Conservation (phyloP, 2,113 vertebrate species). For the Tursiops truncatus region DNA sequence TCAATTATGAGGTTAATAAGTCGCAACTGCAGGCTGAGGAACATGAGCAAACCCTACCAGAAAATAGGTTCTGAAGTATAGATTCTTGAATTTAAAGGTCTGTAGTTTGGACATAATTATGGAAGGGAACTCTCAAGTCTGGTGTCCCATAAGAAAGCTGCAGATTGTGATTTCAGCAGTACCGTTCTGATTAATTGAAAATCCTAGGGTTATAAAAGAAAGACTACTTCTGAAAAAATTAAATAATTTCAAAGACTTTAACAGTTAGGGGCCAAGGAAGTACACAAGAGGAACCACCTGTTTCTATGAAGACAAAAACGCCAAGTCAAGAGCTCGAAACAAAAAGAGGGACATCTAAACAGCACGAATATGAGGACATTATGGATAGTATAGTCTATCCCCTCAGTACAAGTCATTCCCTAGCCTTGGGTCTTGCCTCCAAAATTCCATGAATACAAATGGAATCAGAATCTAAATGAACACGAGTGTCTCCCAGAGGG, state of each 20-base stretch:
- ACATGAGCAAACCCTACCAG: background rate
- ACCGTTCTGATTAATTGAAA: background rate
- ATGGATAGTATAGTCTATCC: background rate
- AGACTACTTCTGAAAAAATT: background rate
- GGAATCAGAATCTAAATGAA: background rate
- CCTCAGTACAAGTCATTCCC: background rate
- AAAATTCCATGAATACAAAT: background rate
- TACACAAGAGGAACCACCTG: too few species aligned
- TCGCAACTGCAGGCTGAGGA: background rate
- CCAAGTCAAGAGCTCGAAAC: background rate
- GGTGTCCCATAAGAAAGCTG: background rate
- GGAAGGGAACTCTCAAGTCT: background rate
- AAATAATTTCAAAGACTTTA: background rate
- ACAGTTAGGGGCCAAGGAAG: fast-evolving
- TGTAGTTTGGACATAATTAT: background rate
- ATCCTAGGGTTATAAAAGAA: too few species aligned
- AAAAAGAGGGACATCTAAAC: background rate
- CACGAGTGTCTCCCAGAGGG: background rate
- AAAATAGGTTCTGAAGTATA: background rate
- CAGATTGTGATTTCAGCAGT: background rate
- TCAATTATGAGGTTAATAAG: background rate
- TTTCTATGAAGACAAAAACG: background rate
- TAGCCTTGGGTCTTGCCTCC: background rate
- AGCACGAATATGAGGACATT: background rate
- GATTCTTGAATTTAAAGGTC: background rate